Percentiles rank a stretch among this genome's conserved stretches.
Conservation (phyloP, 2,113 vertebrate genomes). For the Cricetomys ansorgei region DNA sequence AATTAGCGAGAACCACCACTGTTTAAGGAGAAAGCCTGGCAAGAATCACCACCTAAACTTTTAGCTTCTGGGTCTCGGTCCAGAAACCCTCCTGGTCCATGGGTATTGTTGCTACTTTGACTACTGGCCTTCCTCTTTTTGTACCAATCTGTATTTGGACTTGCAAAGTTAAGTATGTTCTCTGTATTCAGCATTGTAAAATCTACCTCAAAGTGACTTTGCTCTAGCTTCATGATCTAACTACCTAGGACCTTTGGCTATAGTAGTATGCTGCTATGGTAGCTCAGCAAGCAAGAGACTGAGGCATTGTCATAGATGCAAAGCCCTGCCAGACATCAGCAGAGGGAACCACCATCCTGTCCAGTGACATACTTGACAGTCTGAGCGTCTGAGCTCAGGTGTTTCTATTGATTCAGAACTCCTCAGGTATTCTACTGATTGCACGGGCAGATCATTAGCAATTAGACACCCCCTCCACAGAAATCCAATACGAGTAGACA, state of each 20-base stretch:
- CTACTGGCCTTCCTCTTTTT: neutral
- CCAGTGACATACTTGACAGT: no score
- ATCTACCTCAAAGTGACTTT: neutral
- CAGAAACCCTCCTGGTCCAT: neutral
- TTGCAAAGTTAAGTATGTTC: neutral
- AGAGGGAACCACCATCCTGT: no score
- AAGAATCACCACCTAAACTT: neutral
- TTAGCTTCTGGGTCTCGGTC: neutral
- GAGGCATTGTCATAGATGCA: no score
- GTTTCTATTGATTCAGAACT: no score
- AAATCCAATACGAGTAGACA: no score
- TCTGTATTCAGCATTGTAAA: neutral
- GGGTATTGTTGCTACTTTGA: neutral
- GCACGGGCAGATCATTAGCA: no score
- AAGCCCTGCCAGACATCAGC: no score
- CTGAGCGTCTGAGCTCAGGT: no score
- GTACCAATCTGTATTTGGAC: neutral
- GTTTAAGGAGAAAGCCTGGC: neutral
- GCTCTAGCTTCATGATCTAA: neutral
- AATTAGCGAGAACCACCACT: neutral
- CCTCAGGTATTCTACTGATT: no score
- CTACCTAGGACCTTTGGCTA: conserved; percentile 1
- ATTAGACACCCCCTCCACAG: no score
- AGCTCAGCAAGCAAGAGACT: no score
- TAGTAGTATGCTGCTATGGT: no score